Conservation (phyloP, 1,140 invertebrate species). For the Panulirus ornatus region DNA sequence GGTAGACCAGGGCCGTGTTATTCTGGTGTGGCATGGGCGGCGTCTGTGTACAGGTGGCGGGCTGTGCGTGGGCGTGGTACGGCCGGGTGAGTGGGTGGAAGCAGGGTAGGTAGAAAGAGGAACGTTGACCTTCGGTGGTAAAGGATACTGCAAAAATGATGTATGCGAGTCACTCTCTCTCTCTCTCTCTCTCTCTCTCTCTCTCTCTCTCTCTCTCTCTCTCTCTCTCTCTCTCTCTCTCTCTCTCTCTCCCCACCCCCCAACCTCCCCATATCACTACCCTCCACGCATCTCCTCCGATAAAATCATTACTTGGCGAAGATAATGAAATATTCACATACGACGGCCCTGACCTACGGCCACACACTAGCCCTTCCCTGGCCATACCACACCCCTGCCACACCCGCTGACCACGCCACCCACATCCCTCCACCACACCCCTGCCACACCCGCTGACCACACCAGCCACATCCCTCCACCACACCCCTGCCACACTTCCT, state of each 20-base stretch:
- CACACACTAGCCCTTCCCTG: no score
- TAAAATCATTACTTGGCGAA: no score
- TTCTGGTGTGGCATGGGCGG: no score
- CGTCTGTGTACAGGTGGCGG: no score
- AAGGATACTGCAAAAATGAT: neutral
- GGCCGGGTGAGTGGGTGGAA: slow-evolving; percentile 10
- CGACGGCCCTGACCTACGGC: no score
- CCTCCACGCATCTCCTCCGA: no score
- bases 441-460: neutral
- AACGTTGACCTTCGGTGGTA: no score
- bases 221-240: slow-evolving; percentile 32
- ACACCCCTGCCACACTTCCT: neutral
- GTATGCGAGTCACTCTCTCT: slow-evolving; percentile 9
- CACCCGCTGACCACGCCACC: neutral
- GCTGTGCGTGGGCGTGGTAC: no score
- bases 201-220: neutral
- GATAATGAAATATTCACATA: no score
- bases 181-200: slow-evolving; percentile 13
- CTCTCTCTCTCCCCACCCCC: neutral
- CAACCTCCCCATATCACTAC: no score
- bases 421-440: neutral
- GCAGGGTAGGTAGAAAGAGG: slow-evolving; percentile 12
- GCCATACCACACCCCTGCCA: no score
- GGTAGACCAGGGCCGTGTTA: no score
- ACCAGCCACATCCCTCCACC: neutral